phyloP scores from a whole-genome alignment of 2,113 vertebrate species.

The Heptranchias perlo region DNA sequence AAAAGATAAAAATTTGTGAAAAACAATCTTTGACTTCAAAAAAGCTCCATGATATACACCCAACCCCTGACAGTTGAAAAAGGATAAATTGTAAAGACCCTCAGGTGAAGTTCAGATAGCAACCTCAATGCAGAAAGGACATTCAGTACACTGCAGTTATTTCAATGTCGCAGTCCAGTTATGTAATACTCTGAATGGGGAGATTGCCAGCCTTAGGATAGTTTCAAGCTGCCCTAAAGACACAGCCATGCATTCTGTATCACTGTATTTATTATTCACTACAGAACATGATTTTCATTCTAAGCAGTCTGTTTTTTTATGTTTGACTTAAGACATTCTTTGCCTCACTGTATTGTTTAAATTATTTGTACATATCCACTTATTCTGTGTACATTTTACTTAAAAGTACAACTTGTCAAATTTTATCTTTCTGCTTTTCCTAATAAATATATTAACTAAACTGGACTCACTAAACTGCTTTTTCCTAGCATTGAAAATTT shows the following conservation, averaged over 20 bases:
- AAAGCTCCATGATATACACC: not conserved
- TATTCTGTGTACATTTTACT: not conserved
- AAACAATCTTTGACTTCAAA: not conserved
- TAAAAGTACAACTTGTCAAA: not conserved
- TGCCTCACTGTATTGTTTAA: not conserved
- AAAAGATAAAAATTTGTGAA: not conserved
- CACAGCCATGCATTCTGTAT: not conserved
- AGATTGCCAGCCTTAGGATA: not conserved
- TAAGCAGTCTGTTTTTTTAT: not conserved
- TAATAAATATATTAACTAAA: not conserved
- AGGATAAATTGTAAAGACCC: not conserved
- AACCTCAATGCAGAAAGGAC: not conserved
- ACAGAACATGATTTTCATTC: not conserved
- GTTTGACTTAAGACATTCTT: not conserved
- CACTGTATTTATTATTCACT: not conserved
- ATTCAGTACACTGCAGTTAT: not conserved
- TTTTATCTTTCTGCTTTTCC: not conserved
- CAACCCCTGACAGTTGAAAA: not conserved
- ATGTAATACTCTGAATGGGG: not conserved
- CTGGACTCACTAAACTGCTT: not conserved
- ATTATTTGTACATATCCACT: not conserved
- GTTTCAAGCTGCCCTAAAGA: not conserved
- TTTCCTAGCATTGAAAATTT: not conserved
- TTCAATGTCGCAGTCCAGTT: conserved; percentile 19
- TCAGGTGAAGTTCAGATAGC: not conserved